These are phyloP conservation scores for Ferrisia virgata DNA, from an alignment of 2,888 invertebrate genomes.

Conservation along the genomic window DNA sequence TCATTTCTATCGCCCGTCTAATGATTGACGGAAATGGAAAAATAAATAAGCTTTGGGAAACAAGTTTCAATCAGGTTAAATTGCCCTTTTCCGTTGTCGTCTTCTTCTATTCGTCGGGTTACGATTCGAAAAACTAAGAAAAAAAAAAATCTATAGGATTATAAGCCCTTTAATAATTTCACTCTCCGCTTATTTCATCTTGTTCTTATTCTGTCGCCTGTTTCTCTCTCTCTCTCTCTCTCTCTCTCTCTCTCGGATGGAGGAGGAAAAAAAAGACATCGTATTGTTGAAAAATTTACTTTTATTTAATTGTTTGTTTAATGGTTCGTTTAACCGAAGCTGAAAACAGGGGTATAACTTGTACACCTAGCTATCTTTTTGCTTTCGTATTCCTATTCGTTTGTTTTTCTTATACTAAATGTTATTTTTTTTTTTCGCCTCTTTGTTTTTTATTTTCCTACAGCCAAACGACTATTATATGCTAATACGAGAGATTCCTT, in stretches of 20 bases:
- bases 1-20: background rate
- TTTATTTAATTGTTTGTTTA: constrained; percentile 43
- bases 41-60: background rate
- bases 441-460: background rate
- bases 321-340: constrained; percentile 26
- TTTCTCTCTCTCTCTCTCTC: background rate
- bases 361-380: background rate
- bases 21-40: constrained; percentile 15
- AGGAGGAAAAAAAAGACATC: background rate
- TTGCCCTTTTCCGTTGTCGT: background rate
- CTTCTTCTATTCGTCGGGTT: no score
- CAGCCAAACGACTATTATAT: constrained; percentile 12
- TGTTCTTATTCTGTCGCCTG: background rate
- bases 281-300: constrained; percentile 22
- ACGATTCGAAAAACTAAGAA: background rate
- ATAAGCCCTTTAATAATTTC: background rate
- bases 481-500: constrained; percentile 10
- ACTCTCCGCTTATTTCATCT: background rate
- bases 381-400: background rate
- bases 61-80: constrained; percentile 19
- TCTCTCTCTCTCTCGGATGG: background rate
- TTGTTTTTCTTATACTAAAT: background rate
- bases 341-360: no score
- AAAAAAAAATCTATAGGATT: background rate
- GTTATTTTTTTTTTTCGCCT: background rate